These are phyloP conservation scores for Dolichoris vasculosae DNA, from an alignment of 1,140 invertebrate genomes.

Conservation along the genomic window DNA sequence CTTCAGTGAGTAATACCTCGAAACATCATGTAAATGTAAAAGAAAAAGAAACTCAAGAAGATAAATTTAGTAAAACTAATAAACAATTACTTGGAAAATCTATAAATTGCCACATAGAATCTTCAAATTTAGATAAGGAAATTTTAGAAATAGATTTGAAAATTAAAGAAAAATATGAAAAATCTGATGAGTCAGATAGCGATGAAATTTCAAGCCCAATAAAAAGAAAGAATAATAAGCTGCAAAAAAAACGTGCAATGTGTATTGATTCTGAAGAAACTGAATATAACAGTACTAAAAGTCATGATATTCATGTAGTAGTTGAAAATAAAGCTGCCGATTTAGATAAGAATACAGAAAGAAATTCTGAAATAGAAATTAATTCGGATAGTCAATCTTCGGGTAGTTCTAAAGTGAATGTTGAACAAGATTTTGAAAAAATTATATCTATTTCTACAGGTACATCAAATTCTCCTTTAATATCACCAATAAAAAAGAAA, in stretches of 20 bases:
- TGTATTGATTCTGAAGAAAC: slow-evolving; percentile 21
- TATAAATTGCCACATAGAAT: background rate
- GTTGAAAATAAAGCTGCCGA: background rate
- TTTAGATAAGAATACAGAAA: background rate
- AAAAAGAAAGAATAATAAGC: background rate
- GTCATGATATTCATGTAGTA: background rate
- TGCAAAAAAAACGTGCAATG: background rate
- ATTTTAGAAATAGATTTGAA: background rate
- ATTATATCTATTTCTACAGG: background rate
- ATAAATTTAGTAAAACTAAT: background rate
- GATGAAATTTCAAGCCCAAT: background rate
- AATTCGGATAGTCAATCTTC: slow-evolving; percentile 13
- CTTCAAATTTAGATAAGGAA: background rate
- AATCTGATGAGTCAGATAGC: no score
- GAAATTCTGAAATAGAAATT: background rate
- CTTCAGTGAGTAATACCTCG: background rate
- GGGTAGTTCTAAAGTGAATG: background rate
- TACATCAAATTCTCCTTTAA: slow-evolving; percentile 19
- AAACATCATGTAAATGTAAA: background rate
- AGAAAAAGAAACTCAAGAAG: background rate
- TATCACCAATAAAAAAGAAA: slow-evolving; percentile 41
- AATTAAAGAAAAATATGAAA: background rate
- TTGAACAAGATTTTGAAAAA: background rate
- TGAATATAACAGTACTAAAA: background rate
- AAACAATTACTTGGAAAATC: background rate